Conservation (phyloP, 2,113 vertebrate species). For the Antechinus flavipes region DNA sequence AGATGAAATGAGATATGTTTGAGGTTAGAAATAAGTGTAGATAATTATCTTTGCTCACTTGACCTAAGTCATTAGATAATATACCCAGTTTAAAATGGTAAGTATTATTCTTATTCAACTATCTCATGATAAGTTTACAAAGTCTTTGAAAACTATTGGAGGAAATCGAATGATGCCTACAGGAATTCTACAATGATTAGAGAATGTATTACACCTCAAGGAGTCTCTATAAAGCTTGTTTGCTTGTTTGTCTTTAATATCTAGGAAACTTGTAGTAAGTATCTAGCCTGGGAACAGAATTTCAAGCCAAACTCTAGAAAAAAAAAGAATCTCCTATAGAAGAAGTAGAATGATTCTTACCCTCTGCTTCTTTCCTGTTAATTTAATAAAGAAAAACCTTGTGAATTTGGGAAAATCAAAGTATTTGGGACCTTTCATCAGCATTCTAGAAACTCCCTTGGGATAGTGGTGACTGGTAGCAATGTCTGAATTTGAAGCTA, state of each 20-base stretch:
- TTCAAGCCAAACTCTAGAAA: neutral
- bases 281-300: neutral
- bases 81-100: neutral
- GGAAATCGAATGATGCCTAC: neutral
- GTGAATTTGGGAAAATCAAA: neutral
- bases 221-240: neutral
- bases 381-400: neutral
- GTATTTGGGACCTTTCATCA: neutral
- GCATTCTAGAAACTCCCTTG: neutral
- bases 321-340: neutral
- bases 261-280: neutral
- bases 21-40: neutral
- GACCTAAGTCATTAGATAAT: neutral
- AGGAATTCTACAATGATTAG: neutral
- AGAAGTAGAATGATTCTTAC: neutral
- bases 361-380: neutral
- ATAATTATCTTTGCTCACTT: neutral
- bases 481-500: neutral
- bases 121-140: neutral
- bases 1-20: neutral
- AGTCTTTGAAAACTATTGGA: neutral
- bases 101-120: neutral
- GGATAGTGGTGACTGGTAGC: neutral
- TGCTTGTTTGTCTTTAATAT: neutral
- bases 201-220: neutral